These are phyloP conservation scores for Tragelaphus oryx DNA, from an alignment of 2,797 vertebrate species.

Conservation along the genomic window DNA sequence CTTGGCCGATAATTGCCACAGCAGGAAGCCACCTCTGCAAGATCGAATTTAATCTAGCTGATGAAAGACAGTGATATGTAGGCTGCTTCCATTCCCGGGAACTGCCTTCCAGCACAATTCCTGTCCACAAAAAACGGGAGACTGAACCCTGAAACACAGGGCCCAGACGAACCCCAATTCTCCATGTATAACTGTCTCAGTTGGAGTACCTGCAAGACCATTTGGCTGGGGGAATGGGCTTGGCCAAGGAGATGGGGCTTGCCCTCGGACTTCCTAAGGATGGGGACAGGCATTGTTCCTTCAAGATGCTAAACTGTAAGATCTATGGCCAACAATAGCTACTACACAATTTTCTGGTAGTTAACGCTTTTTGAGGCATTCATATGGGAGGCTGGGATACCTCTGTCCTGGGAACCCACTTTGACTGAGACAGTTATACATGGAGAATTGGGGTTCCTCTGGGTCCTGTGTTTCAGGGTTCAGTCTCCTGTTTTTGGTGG, in stretches of 20 bases:
- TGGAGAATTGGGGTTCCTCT: not conserved
- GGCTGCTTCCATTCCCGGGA: not conserved
- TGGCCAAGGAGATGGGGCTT: not conserved
- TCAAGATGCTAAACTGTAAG: not conserved
- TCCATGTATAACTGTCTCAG: not conserved
- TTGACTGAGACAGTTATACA: not conserved
- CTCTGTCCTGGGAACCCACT: not conserved
- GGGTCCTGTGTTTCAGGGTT: not conserved
- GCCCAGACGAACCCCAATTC: not conserved
- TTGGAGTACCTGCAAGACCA: not conserved
- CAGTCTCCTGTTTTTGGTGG: not conserved
- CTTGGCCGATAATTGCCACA: not conserved
- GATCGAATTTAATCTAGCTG: not conserved
- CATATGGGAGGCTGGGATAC: not conserved
- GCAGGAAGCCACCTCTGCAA: not conserved
- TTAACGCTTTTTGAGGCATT: not conserved
- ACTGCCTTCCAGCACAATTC: not conserved
- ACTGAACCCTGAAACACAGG: not conserved
- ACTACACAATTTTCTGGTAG: not conserved
- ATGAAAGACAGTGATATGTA: not conserved
- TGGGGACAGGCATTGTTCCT: not conserved
- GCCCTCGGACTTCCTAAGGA: not conserved
- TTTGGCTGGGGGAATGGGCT: not conserved
- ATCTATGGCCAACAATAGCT: not conserved
- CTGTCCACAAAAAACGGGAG: not conserved